Percentiles rank a stretch among this genome's conserved stretches.
phyloP scores from a whole-genome alignment of 2,113 vertebrate species.

The Lagenorhynchus albirostris region DNA sequence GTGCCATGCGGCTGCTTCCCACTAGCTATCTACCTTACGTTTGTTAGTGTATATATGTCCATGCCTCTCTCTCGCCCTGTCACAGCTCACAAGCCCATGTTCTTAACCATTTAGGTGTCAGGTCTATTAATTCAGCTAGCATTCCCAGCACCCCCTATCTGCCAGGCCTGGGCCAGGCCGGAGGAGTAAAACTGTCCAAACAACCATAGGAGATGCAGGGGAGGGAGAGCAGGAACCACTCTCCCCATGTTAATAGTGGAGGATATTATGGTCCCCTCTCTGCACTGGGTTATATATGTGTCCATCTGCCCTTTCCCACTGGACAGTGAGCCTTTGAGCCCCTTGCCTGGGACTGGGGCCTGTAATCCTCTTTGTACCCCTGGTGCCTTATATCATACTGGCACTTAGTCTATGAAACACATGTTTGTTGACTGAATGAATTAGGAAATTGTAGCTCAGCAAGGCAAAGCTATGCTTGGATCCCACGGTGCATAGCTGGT shows the following conservation, averaged over 20 bases:
- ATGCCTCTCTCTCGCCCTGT: too few relatives aligned
- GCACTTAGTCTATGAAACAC: background rate
- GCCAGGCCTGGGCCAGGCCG: background rate
- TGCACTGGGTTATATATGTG: background rate
- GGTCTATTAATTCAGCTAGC: background rate
- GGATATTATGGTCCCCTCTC: background rate
- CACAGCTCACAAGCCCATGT: background rate
- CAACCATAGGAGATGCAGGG: fast-evolving
- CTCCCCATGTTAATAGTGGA: background rate
- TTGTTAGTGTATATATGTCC: too few relatives aligned
- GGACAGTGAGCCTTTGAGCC: background rate
- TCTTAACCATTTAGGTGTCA: background rate
- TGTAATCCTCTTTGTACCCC: background rate
- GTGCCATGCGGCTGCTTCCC: too few relatives aligned
- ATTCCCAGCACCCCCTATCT: background rate
- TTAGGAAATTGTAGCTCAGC: background rate
- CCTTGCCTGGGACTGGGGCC: background rate
- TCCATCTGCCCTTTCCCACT: background rate
- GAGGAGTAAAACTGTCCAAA: background rate
- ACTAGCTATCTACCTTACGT: too few relatives aligned
- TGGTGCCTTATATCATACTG: background rate
- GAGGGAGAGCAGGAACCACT: background rate
- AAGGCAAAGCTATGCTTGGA: background rate
- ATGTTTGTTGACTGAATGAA: background rate
- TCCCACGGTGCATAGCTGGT: background rate